Percentiles rank a stretch among this genome's conserved stretches.
These are phyloP conservation scores for Nycticryphes semicollaris DNA, from an alignment of 2,113 vertebrate genomes.

Conservation along the genomic window DNA sequence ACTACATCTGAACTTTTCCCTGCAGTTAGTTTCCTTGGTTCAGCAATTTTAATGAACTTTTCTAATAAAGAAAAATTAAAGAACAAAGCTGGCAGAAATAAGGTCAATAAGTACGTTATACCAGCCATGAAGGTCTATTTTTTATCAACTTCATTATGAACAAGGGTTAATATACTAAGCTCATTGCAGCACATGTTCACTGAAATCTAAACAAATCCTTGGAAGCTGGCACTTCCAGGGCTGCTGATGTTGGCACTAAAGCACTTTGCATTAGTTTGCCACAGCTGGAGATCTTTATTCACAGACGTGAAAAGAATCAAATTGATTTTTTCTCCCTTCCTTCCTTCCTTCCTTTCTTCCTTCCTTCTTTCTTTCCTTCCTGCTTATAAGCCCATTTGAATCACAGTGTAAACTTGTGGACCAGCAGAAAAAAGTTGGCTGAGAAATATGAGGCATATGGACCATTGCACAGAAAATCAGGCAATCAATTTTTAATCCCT, in stretches of 20 bases:
- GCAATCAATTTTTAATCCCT: background rate
- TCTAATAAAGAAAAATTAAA: background rate
- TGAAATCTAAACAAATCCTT: background rate
- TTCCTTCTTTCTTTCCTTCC: background rate
- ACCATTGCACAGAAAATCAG: background rate
- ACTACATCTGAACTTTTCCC: background rate
- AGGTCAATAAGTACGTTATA: background rate
- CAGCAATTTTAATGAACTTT: background rate
- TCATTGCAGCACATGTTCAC: background rate
- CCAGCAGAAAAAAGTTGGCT: background rate
- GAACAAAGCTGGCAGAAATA: background rate
- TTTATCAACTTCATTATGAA: background rate
- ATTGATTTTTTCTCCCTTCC: background rate
- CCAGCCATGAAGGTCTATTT: background rate
- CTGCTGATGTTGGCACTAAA: background rate
- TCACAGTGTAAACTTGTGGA: background rate
- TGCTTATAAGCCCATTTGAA: background rate
- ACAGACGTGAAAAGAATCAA: background rate
- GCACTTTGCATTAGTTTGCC: background rate
- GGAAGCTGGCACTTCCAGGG: background rate
- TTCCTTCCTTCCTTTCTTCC: background rate
- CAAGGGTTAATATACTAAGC: background rate
- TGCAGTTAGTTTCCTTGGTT: background rate
- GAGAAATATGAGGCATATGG: background rate
- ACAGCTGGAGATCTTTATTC: background rate